Conservation (phyloP, 2,797 vertebrate genomes). For the Myotis daubentonii region DNA sequence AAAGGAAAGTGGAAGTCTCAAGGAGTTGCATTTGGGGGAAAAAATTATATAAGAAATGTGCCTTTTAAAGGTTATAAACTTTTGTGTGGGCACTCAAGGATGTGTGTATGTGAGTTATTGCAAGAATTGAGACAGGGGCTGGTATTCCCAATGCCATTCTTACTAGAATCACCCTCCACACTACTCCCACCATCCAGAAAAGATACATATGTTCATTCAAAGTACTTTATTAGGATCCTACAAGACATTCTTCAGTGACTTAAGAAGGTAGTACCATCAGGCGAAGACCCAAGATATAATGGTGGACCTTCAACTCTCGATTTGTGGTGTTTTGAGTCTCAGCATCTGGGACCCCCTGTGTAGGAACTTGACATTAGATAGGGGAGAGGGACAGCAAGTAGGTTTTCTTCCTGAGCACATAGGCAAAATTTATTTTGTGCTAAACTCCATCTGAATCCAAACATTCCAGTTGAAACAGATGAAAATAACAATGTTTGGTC, state of each 20-base stretch:
- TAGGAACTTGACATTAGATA: background rate
- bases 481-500: background rate
- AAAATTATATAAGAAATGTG: slow-evolving; percentile 7
- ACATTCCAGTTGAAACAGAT: background rate
- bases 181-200: background rate
- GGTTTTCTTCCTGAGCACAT: background rate
- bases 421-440: slow-evolving; percentile 20
- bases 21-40: slow-evolving; percentile 5
- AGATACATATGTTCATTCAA: background rate
- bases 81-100: background rate
- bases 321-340: background rate
- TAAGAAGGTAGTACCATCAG: background rate
- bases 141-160: background rate
- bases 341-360: background rate
- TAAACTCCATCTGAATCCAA: background rate
- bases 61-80: slow-evolving; percentile 29
- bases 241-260: background rate
- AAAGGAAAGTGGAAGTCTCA: background rate
- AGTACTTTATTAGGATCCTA: background rate
- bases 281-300: background rate
- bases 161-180: background rate
- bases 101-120: background rate
- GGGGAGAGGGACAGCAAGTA: background rate
- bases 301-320: background rate
- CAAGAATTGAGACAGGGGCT: background rate